Percentiles rank a stretch among this genome's conserved stretches.
Evolutionary conservation across 2,113 vertebrate species (phyloP).

Genomic region (Tachuris rubrigastra): DNA sequence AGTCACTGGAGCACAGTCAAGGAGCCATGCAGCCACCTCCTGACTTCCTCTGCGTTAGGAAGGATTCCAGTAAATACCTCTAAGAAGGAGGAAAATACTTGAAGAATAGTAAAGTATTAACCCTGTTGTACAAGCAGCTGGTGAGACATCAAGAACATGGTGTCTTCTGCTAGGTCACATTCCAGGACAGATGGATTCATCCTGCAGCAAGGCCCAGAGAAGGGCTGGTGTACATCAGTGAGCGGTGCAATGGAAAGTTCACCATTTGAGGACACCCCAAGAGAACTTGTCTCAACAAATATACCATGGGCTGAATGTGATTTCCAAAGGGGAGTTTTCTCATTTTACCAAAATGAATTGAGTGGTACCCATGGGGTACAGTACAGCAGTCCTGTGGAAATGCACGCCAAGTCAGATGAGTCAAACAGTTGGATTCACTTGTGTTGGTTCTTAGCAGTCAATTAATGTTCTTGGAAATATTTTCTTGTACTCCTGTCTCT

Average conservation of each 20-base stretch:
- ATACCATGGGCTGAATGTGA: accelerated
- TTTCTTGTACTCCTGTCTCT: neutral
- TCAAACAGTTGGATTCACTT: neutral
- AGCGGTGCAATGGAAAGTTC: neutral
- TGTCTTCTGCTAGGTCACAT: neutral
- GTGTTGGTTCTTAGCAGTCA: neutral
- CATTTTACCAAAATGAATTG: neutral
- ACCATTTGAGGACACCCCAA: neutral
- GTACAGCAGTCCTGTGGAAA: neutral
- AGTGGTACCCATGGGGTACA: neutral
- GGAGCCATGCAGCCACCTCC: neutral
- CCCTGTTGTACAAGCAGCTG: neutral
- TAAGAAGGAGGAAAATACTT: neutral
- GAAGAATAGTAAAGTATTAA: neutral
- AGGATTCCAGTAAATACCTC: neutral
- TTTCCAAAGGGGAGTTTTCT: neutral
- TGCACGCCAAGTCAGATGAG: neutral
- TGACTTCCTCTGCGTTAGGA: accelerated
- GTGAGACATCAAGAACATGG: accelerated
- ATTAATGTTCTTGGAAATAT: neutral
- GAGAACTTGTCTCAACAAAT: neutral
- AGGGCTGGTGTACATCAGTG: neutral
- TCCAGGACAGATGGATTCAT: neutral
- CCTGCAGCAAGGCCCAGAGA: neutral
- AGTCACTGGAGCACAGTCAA: neutral